phyloP scores from a whole-genome alignment of 2,797 vertebrate genomes.

The Trichosurus vulpecula region DNA sequence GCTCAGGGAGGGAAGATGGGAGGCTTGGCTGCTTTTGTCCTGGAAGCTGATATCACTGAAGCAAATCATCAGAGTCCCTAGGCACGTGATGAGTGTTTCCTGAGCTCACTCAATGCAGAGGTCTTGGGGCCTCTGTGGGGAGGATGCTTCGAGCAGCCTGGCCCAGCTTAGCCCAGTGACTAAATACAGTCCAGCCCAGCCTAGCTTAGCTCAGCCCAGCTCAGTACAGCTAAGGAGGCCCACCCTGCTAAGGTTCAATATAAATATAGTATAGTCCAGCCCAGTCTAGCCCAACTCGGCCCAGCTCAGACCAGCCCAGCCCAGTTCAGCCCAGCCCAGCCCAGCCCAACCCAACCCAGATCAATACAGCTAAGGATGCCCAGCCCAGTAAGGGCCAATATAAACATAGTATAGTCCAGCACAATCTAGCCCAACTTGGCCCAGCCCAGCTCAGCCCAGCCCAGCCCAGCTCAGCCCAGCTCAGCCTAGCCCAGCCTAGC shows the following conservation, averaged over 20 bases:
- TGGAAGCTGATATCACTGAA: background rate
- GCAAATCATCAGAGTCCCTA: background rate
- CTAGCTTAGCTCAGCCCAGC: rapidly evolving
- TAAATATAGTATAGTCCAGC: background rate
- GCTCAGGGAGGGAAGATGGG: background rate
- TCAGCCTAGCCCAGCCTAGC: too few species aligned
- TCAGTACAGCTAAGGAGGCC: background rate
- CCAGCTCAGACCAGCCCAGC: background rate
- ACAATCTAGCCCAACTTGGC: rapidly evolving
- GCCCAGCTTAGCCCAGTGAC: rapidly evolving
- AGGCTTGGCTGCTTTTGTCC: background rate
- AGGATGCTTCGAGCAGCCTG: rapidly evolving
- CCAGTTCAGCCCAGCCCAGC: rapidly evolving
- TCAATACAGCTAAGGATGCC: too few species aligned
- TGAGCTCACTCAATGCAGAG: background rate
- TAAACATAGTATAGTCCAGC: rapidly evolving
- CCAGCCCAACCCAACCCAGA: too few species aligned
- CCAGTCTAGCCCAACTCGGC: rapidly evolving
- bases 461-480: too few species aligned
- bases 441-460: rapidly evolving
- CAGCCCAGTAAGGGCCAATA: background rate
- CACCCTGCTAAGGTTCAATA: background rate
- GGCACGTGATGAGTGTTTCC: background rate
- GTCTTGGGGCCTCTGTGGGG: background rate
- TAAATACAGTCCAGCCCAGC: rapidly evolving